Evolutionary conservation across 35 echinoderm and acorn worm species (phyloP), one percentile per base, ranked within the genome.

Genomic region (Acanthaster planci): DNA sequence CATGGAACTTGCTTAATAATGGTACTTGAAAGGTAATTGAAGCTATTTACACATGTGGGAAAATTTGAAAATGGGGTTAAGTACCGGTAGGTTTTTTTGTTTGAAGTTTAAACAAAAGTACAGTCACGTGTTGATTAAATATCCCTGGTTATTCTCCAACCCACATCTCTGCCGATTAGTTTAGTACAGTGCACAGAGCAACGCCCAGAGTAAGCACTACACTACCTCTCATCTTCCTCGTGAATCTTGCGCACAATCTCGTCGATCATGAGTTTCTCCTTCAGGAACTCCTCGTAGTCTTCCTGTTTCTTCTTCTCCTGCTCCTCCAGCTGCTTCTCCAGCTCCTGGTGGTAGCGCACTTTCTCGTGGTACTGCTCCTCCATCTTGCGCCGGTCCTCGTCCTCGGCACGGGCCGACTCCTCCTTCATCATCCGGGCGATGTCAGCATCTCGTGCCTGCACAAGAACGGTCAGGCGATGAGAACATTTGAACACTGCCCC

Each of bases 201-300:
- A 47, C 12, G 42, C 42, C 4, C 42, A 47, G 4, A 47, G 42
- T 47, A 47, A 47, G 21, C 9, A 60, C 57, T 16, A 23, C 0
- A 19, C 8, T 67, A 99, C 96, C 96, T 94, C 51, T 93, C 85
- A 89, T 99, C 96, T 57, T 99, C 96, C 76, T 99, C 96, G 37
- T 99, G 89, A 17, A 99, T 94, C 89, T 99, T 99, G 34, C 96
- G 55, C 0, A 99, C 96, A 36, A 99, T 90, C 83, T 94, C 96
- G 67, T 99, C 96, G 38, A 99, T 99, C 96, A 99, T 99, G 40
- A 99, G 83, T 52, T 99, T 99, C 86, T 99, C 96, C 67, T 99
- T 99, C 0, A 99, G 86, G 89, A 99, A 94, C 55, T 94, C 96
- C 39, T 94, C 92, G 51, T 94, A 94, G 53, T 82, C 89, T 52